Conservation (phyloP, 2,888 invertebrate genomes). For the Tetragonula carbonaria region DNA sequence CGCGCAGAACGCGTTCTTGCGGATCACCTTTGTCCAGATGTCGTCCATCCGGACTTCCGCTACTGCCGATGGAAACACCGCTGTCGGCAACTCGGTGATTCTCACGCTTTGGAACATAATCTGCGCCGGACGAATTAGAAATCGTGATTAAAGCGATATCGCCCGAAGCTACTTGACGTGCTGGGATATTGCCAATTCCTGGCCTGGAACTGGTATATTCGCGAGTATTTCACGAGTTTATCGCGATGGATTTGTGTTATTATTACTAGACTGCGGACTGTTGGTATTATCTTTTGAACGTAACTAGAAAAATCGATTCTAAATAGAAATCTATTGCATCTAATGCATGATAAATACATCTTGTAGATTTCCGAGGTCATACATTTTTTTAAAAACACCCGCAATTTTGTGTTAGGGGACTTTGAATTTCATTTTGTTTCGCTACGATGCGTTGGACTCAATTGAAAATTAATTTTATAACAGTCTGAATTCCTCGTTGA, state of each 20-base stretch:
- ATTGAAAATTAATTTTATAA: no score
- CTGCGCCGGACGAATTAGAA: conserved; percentile 83
- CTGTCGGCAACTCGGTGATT: conserved; percentile 86
- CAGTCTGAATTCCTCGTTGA: no score
- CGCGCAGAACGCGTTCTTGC: conserved; percentile 88
- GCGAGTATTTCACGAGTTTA: neutral
- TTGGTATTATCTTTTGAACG: no score
- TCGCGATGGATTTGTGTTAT: conserved; percentile 1
- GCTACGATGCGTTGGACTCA: neutral
- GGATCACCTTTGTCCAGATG: conserved; percentile 86
- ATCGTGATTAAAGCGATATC: conserved; percentile 27
- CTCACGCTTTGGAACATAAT: conserved; percentile 87
- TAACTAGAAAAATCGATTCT: no score
- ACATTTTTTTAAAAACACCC: no score
- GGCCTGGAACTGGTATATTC: neutral
- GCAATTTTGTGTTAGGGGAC: neutral
- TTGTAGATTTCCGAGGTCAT: no score
- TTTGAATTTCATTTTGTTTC: neutral
- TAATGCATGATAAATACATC: no score
- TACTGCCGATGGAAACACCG: conserved; percentile 88
- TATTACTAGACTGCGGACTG: neutral
- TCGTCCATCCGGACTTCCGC: conserved; percentile 86
- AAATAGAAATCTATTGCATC: no score
- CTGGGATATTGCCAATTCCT: conserved; percentile 37
- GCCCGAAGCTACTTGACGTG: neutral